These are phyloP conservation scores for Ormyrus labotus DNA, from an alignment of 2,888 invertebrate species.

Conservation along the genomic window DNA sequence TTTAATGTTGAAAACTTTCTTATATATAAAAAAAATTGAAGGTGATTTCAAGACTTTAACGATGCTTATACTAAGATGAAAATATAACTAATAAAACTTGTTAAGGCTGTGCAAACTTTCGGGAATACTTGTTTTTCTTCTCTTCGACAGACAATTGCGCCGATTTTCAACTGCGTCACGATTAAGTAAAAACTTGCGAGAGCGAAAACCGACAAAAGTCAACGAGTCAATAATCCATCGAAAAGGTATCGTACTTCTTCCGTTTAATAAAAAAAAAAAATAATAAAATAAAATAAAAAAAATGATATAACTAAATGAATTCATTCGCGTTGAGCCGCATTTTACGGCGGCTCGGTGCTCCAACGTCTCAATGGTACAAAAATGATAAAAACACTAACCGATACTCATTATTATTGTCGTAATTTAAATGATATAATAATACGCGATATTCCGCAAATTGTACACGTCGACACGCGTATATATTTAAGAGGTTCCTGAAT, in stretches of 20 bases:
- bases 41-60: too few relatives aligned
- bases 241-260: conserved; percentile 41
- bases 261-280: conserved; percentile 28
- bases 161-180: background rate
- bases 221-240: conserved; percentile 51
- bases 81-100: too few relatives aligned
- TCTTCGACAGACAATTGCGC: background rate
- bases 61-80: too few relatives aligned
- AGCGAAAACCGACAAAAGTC: conserved; percentile 20
- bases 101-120: conserved; percentile 23
- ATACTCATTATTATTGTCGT: background rate
- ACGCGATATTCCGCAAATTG: conserved; percentile 23
- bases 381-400: conserved; percentile 7
- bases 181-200: background rate
- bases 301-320: background rate
- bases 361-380: conserved; percentile 43
- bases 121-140: conserved; percentile 16
- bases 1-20: too few relatives aligned
- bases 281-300: background rate
- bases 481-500: conserved; percentile 39
- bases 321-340: background rate
- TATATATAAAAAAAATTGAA: too few relatives aligned
- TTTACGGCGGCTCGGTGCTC: conserved; percentile 28
- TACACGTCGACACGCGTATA: conserved; percentile 21
- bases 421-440: conserved; percentile 4